A percentile compares a stretch with the other conserved stretches of the same genome.
Evolutionary conservation across 2,888 invertebrate genomes (phyloP).

Genomic region (Ichneumoninae sp.): DNA sequence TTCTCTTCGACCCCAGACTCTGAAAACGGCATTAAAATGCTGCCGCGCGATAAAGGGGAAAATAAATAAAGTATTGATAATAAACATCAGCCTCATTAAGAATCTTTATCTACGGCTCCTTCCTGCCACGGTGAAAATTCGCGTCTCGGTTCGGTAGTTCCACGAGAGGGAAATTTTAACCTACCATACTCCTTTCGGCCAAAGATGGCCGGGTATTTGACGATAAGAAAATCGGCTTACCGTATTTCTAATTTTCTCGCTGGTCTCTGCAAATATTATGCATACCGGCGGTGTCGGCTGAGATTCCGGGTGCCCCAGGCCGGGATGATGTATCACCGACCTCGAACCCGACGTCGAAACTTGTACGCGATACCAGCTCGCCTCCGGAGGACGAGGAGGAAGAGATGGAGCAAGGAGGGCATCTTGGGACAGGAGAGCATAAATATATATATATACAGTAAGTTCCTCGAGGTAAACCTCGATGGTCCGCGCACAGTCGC

Average conservation of each 20-base stretch:
- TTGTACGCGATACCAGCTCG: conserved; percentile 70
- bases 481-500: neutral
- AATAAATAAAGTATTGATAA: neutral
- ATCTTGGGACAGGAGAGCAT: conserved; percentile 5
- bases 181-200: conserved; percentile 24
- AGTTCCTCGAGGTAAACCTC: neutral
- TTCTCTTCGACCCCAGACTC: neutral
- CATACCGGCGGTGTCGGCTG: conserved; percentile 70
- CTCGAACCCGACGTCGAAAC: conserved; percentile 79
- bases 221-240: conserved; percentile 83
- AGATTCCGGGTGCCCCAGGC: conserved; percentile 79
- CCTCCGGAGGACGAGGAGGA: neutral
- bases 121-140: neutral
- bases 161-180: conserved; percentile 27
- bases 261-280: conserved; percentile 82
- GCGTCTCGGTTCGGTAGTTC: neutral
- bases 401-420: conserved; percentile 4
- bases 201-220: conserved; percentile 45
- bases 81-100: neutral
- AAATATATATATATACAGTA: neutral
- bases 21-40: neutral
- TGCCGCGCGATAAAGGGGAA: neutral
- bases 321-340: conserved; percentile 80
- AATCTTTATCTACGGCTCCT: neutral
- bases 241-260: conserved; percentile 83